These are phyloP conservation scores for Turritopsis rubra DNA, from an alignment of 30 jellyfish, hydroid and myxozoan species.

Conservation along the genomic window DNA sequence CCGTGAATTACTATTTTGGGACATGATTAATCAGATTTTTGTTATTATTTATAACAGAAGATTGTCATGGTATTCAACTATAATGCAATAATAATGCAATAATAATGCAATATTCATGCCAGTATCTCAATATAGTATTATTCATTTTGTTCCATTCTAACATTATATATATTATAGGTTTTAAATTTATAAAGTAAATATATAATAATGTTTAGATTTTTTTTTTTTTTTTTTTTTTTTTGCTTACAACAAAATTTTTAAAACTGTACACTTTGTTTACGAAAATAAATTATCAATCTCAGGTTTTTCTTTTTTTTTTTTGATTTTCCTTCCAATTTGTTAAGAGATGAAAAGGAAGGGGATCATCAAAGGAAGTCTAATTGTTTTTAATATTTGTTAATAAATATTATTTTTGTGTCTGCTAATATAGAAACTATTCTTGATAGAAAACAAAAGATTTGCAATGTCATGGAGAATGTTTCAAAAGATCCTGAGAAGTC, in stretches of 20 bases:
- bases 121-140: not conserved
- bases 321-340: not conserved
- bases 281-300: not conserved
- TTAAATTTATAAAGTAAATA: not conserved
- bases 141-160: not conserved
- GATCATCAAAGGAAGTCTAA: too few species aligned
- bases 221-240: too few species aligned
- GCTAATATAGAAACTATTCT: not conserved
- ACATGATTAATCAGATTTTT: too few species aligned
- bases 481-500: not conserved
- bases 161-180: not conserved
- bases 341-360: too few species aligned
- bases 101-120: not conserved
- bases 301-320: too few species aligned
- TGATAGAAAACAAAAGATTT: not conserved
- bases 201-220: not conserved
- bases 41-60: too few species aligned
- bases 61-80: too few species aligned
- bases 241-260: too few species aligned
- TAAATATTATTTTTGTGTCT: not conserved
- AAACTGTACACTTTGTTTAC: not conserved
- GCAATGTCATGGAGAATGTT: not conserved
- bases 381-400: too few species aligned
- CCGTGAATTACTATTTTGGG: too few species aligned
- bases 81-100: too few species aligned